Evolutionary conservation across 1,140 invertebrate genomes (phyloP).

Genomic region (Cepaea nemoralis): DNA sequence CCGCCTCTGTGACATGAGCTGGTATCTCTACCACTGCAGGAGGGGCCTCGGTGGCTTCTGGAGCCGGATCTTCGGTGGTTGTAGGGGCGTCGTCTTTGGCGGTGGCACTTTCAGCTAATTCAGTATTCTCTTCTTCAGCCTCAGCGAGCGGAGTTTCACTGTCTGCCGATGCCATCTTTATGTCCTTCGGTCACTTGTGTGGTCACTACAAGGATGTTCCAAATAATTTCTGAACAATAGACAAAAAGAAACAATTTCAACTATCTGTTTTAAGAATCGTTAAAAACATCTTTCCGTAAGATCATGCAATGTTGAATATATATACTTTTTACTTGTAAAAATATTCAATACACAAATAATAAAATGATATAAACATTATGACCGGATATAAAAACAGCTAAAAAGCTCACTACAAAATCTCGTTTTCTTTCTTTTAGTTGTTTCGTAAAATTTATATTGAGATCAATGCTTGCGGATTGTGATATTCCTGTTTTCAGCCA

Average conservation of each 20-base stretch:
- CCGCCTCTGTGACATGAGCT: constrained; percentile 10
- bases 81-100: neutral
- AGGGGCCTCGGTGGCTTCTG: neutral
- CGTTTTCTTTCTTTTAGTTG: too few relatives aligned
- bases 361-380: too few relatives aligned
- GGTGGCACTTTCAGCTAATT: neutral
- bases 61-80: neutral
- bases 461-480: too few relatives aligned
- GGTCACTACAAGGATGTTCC: neutral
- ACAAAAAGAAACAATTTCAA: neutral
- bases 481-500: too few relatives aligned
- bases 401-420: too few relatives aligned
- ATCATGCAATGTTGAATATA: too few relatives aligned
- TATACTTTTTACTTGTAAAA: too few relatives aligned
- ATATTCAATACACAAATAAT: too few relatives aligned
- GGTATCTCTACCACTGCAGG: neutral
- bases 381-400: too few relatives aligned
- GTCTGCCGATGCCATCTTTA: neutral
- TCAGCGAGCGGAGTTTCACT: neutral
- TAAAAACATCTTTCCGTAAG: too few relatives aligned
- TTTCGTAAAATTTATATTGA: too few relatives aligned
- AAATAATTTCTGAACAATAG: neutral
- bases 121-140: neutral
- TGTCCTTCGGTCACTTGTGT: neutral
- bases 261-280: too few relatives aligned